These are phyloP conservation scores for Escarpia spicata DNA, from an alignment of 2,888 invertebrate genomes.

Conservation along the genomic window DNA sequence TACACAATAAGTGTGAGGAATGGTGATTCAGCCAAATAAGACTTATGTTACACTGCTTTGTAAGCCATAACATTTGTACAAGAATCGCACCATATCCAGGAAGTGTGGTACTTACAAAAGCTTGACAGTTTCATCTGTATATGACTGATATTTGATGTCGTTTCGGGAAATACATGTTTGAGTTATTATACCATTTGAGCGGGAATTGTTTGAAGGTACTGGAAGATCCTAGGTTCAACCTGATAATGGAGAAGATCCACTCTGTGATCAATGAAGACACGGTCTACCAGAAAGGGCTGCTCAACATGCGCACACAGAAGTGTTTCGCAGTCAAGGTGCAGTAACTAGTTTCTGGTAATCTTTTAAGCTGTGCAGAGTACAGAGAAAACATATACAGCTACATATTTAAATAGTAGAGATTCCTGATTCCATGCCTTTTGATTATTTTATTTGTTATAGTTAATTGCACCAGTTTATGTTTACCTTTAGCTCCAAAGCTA, in stretches of 20 bases:
- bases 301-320: conserved; percentile 73
- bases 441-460: too few relatives aligned
- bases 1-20: not conserved
- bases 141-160: too few relatives aligned
- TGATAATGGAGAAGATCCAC: conserved; percentile 69
- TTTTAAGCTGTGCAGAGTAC: not conserved
- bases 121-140: not conserved
- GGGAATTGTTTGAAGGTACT: conserved; percentile 62
- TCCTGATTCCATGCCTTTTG: not conserved
- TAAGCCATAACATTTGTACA: not conserved
- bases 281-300: conserved; percentile 68
- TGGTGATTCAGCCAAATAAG: not conserved
- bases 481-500: not conserved
- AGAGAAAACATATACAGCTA: not conserved
- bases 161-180: too few relatives aligned
- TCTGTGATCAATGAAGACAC: conserved; percentile 72
- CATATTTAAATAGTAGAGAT: not conserved
- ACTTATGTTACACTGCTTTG: not conserved
- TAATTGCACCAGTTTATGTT: not conserved
- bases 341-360: not conserved
- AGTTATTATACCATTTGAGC: not conserved
- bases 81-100: not conserved
- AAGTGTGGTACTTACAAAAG: not conserved
- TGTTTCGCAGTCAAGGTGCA: conserved; percentile 79
- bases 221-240: conserved; percentile 66